Evolutionary conservation across 2,113 vertebrate genomes (phyloP), one percentile per base, ranked within the genome.

Genomic region (cattle (Bos taurus)): DNA sequence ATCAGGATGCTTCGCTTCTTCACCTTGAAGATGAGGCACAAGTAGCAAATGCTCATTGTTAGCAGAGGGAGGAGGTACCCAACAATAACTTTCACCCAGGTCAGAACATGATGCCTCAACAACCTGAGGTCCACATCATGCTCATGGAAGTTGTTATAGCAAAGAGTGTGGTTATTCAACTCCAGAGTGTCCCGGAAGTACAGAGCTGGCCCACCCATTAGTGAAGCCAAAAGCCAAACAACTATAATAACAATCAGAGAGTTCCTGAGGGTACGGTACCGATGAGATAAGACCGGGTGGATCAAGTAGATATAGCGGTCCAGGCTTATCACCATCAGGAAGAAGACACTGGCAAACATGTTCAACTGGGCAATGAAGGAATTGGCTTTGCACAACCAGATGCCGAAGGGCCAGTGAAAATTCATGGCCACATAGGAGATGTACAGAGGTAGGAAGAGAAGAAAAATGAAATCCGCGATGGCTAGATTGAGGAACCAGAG

Each of bases 291-390:
- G 94, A 95, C 98, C 0, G 99, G 99, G 67, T 99, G 99, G 62
- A 99, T 99, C 43, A 99, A 96, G 26, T 99, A 99, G 33, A 99
- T 91, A 7, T 99, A 99, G 84, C 99, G 99, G 98, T 99, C 99
- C 21, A 99, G 98, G 94, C 99, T 99, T 98, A 99, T 99, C 86
- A 99, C 99, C 0, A 99, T 99, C 95, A 99, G 98, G 91, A 99
- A 99, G 95, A 99, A 99, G 62, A 99, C 99, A n/a, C 99, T 99
- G 95, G 99, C 99, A 78, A 99, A 99, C 99, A 99, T 99, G 98
- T 99, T 99, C 95, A 99, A 96, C 21, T 99, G 98, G 1, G 99
- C 99, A 91, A 99, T 99, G 91, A 99, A 99, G 0, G 99, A 99
- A 98, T 99, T 99, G 46, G 99, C 98, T 98, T 99, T 99, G 98